These are phyloP conservation scores for Zaprionus obscuricornis DNA, from an alignment of 2,888 invertebrate genomes.

Conservation along the genomic window DNA sequence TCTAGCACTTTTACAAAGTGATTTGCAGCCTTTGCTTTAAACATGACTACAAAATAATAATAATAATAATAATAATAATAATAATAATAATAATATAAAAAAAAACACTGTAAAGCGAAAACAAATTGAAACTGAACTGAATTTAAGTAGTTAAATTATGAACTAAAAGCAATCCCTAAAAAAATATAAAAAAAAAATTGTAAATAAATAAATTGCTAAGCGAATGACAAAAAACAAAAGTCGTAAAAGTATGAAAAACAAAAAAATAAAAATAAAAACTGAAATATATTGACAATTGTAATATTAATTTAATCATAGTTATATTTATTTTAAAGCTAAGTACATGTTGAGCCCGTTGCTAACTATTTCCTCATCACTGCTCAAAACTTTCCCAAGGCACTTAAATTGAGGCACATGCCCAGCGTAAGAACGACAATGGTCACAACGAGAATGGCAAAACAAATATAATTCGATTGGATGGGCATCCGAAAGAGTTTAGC, in stretches of 20 bases:
- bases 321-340: slow-evolving; percentile 39
- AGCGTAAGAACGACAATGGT: slow-evolving; percentile 87
- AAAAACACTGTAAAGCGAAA: too few species aligned
- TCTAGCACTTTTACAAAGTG: too few species aligned
- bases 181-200: slow-evolving; percentile 33
- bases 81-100: slow-evolving; percentile 15
- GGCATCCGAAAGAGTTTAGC: slow-evolving; percentile 90
- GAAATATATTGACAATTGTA: neutral
- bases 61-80: too few species aligned
- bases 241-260: slow-evolving; percentile 33
- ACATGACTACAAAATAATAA: too few species aligned
- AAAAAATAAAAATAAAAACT: slow-evolving; percentile 4
- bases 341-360: slow-evolving; percentile 10
- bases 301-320: slow-evolving; percentile 1
- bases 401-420: slow-evolving; percentile 86
- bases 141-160: slow-evolving; percentile 67
- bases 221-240: slow-evolving; percentile 39
- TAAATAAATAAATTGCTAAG: too few species aligned
- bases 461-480: slow-evolving; percentile 88
- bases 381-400: slow-evolving; percentile 67
- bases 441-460: slow-evolving; percentile 86
- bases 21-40: too few species aligned
- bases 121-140: slow-evolving; percentile 56
- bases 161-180: slow-evolving; percentile 41
- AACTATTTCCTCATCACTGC: neutral